Evolutionary conservation across 2,888 invertebrate genomes (phyloP), one percentile per base, ranked within the genome.

Genomic region (Drosophila lutescens): DNA sequence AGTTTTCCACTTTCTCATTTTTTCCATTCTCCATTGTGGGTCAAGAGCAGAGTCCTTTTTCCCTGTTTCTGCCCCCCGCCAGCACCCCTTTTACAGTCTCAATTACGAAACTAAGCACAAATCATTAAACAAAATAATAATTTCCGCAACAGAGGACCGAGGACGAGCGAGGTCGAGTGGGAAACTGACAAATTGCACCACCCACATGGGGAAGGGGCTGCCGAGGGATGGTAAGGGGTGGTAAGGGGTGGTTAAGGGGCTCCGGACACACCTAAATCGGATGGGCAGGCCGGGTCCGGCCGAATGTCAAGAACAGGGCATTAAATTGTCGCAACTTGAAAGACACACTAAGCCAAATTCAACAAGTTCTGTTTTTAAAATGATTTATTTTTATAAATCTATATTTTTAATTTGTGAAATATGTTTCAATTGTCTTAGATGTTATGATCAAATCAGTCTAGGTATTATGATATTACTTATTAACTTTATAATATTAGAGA

Each of bases 91-190:
- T 55, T 63, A 30, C 68, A 65, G 74, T 74, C 79, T 68, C 88
- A 85, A 85, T 85, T 85, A 86, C 88, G 72, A 80, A 84, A 80
- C 80, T 71, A 81, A 83, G 84, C 85, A 85, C 89, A 89, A 87
- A 89, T 87, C 87, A 87, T 87, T 89, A 86, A 89, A 82, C 87
- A 87, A 84, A 87, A 87, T 88, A 87, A 89, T 87, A 89, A 87
- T 87, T 89, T 87, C 88, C 83, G 79, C 84, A 80, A 78, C 63
- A 55, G 49, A 61, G 63, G 77, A 77, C 80, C 75, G 75, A 67
- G 72, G 78, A 66, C 67, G 67, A 55, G 59, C 30, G 57, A 40
- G 32, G 41, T 36, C 36, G 43, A 38, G 46, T 32, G 38, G 58
- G 10, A 44, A 40, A 38, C 71, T 66, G 65, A 66, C 67, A 66